A percentile compares a stretch with the other conserved stretches of the same genome.
These are phyloP conservation scores for Apamea sordens DNA, from an alignment of 2,888 invertebrate genomes.

Conservation along the genomic window DNA sequence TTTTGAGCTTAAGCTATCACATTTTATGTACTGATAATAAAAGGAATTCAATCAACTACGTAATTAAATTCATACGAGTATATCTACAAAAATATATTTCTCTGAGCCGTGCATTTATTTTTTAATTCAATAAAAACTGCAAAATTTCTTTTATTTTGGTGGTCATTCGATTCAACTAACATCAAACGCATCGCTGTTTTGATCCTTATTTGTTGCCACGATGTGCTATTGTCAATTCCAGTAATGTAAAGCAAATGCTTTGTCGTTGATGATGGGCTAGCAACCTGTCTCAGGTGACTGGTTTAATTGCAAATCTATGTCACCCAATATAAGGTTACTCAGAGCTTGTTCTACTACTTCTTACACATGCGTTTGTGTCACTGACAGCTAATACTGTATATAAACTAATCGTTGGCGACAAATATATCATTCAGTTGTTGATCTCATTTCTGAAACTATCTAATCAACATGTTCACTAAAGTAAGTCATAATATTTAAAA, in stretches of 20 bases:
- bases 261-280: slow-evolving; percentile 59
- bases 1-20: too few species aligned
- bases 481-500: slow-evolving; percentile 38
- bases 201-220: too few species aligned
- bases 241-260: neutral
- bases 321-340: slow-evolving; percentile 56
- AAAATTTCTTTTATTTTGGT: too few species aligned
- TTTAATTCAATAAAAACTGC: too few species aligned
- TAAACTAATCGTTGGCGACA: slow-evolving; percentile 33
- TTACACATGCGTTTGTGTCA: slow-evolving; percentile 38
- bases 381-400: slow-evolving; percentile 57
- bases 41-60: too few species aligned
- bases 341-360: slow-evolving; percentile 51
- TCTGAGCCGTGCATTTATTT: too few species aligned
- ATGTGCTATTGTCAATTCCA: neutral
- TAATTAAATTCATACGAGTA: too few species aligned
- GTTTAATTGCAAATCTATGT: slow-evolving; percentile 41
- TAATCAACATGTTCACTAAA: slow-evolving; percentile 58
- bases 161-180: too few species aligned
- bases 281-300: slow-evolving; percentile 51
- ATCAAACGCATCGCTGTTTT: too few species aligned
- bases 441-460: slow-evolving; percentile 48
- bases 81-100: too few species aligned
- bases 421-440: slow-evolving; percentile 54
- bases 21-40: too few species aligned